These are phyloP conservation scores for Pyrgilauda ruficollis DNA, from an alignment of 2,113 vertebrate genomes.

Conservation along the genomic window DNA sequence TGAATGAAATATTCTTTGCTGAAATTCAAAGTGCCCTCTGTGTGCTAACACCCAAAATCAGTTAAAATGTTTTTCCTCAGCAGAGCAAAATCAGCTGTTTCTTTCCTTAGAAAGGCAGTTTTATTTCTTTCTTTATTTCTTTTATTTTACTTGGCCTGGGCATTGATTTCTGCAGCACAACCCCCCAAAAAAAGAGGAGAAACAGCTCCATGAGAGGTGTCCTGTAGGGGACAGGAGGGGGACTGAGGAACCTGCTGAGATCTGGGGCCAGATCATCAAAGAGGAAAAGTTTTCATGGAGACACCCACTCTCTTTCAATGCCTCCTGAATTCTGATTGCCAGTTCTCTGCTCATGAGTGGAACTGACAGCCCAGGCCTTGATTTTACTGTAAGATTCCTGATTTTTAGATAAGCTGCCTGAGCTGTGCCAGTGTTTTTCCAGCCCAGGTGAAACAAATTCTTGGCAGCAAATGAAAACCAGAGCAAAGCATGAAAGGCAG, in stretches of 20 bases:
- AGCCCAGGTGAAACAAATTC: background rate
- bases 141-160: background rate
- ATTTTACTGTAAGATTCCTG: background rate
- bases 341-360: background rate
- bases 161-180: background rate
- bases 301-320: background rate
- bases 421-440: background rate
- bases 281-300: background rate
- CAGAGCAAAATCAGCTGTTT: background rate
- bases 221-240: background rate
- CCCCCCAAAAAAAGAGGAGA: background rate
- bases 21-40: background rate
- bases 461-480: conserved; percentile 41
- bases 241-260: background rate
- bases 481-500: background rate
- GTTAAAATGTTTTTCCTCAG: background rate
- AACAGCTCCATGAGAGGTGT: background rate
- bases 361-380: background rate
- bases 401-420: background rate
- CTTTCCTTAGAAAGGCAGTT: background rate
- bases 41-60: background rate
- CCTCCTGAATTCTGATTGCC: background rate
- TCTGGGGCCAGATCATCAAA: background rate
- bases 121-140: background rate
- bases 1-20: rapidly evolving